Evolutionary conservation across 2,797 vertebrate genomes (phyloP), one percentile per base, ranked within the genome.

Genomic region (Falco columbarius): DNA sequence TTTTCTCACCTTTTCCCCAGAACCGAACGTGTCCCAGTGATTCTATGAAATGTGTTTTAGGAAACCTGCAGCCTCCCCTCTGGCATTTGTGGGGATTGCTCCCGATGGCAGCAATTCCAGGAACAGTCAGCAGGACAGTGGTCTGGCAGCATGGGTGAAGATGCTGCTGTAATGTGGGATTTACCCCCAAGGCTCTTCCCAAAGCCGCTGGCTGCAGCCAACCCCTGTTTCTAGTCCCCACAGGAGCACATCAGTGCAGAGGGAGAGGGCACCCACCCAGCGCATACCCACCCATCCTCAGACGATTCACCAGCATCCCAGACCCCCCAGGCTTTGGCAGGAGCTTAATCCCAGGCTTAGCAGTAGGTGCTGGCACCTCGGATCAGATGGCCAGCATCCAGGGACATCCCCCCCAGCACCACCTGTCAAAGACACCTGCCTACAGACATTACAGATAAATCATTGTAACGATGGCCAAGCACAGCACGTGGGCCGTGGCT

Each of bases 401-500:
- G 16, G 52, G 74, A 58, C 66, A 74, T 5, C 26, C 21, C 5
- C 22, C 24, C 22, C 22, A 21, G 82, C 3, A 19, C 24, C 0
- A 0, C 20, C 38, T 73, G 44, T 42, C 55, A 55, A 27, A 68
- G n/a, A 20, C 49, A 51, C 44, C 54, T 46, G 27, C 20, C 49
- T 36, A 7, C 67, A 46, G 81, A 22, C 21, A 9, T 4, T 4
- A 36, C 15, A 20, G 38, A 55, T 19, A 34, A 62, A 67, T 58
- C 7, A 0, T n/a, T 6, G 11, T 8, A 10, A 10, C 62, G 30
- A 12, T 4, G 54, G 27, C 55, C 26, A 2, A 5, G 40, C 49
- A 8, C 22, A 10, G 73, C 0, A 0, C 2, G 3, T 0, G 16
- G 79, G 47, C 56, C 6, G 32, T 1, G 3, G 16, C 66, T 6